A percentile compares a stretch with the other conserved stretches of the same genome.
phyloP scores from a whole-genome alignment of 1,140 invertebrate genomes.

The Orchesella cincta region DNA sequence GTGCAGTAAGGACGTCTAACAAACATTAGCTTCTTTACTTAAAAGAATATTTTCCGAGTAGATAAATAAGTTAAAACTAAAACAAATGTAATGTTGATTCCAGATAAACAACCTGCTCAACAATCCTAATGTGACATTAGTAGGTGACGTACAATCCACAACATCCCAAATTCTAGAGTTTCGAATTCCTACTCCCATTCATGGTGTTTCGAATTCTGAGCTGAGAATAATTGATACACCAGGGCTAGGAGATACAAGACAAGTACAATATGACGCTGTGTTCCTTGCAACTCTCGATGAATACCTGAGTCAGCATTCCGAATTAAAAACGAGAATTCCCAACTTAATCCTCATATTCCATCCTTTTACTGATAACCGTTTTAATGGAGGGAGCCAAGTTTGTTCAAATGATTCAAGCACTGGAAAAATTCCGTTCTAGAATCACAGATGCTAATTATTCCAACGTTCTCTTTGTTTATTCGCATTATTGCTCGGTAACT shows the following conservation, averaged over 20 bases:
- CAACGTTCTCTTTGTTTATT: slow-evolving; percentile 39
- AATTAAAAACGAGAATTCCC: slow-evolving; percentile 28
- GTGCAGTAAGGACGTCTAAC: neutral
- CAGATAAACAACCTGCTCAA: slow-evolving; percentile 36
- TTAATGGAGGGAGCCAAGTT: slow-evolving; percentile 22
- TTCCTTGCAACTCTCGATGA: slow-evolving; percentile 36
- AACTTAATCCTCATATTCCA: slow-evolving; percentile 35
- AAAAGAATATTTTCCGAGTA: neutral
- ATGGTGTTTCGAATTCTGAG: neutral
- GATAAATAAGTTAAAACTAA: too few species aligned
- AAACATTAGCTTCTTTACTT: neutral
- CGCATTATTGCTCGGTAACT: slow-evolving; percentile 31
- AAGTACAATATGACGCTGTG: slow-evolving; percentile 34
- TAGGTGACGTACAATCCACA: slow-evolving; percentile 23
- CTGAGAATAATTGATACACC: neutral
- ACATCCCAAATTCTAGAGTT: slow-evolving; percentile 38
- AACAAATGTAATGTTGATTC: neutral
- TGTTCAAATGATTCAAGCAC: slow-evolving; percentile 34
- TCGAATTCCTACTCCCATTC: slow-evolving; percentile 10
- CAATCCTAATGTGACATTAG: slow-evolving; percentile 16
- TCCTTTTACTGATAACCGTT: slow-evolving; percentile 35
- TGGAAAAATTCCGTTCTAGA: slow-evolving; percentile 12
- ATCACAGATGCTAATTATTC: slow-evolving; percentile 34
- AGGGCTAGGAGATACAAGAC: slow-evolving; percentile 30
- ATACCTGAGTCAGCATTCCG: slow-evolving; percentile 31